Percentiles rank a stretch among this genome's conserved stretches.
Conservation (phyloP, 2,797 vertebrate genomes). For the Alauda arvensis region DNA sequence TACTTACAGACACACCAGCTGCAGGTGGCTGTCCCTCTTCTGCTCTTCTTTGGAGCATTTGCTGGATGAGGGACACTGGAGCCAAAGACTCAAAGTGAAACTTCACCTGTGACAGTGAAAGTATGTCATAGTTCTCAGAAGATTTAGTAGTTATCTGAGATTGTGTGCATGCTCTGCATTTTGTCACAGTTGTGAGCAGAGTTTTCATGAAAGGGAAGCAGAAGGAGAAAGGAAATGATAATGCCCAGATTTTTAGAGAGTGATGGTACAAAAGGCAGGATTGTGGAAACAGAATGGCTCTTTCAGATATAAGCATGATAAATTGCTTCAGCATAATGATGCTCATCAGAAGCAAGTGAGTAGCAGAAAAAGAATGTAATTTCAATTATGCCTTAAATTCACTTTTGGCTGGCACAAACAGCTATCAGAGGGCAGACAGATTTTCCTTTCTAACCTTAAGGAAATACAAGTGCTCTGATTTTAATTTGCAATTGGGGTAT, state of each 20-base stretch:
- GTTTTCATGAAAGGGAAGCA: background rate
- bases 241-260: background rate
- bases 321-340: background rate
- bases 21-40: background rate
- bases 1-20: background rate
- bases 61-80: background rate
- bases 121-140: background rate
- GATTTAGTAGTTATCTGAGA: background rate
- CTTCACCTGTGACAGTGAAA: background rate
- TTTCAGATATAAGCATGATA: background rate
- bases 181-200: background rate
- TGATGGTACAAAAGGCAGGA: background rate
- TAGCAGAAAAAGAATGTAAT: slow-evolving; percentile 27
- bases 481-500: background rate
- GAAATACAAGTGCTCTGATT: background rate
- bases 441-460: slow-evolving; percentile 11
- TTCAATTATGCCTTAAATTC: slow-evolving; percentile 28
- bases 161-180: background rate
- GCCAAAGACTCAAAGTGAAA: background rate
- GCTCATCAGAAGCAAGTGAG: slow-evolving; percentile 9
- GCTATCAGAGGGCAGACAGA: background rate
- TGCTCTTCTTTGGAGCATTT: background rate
- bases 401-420: background rate
- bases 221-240: background rate
- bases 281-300: background rate